Base-by-base conservation (phyloP, 2,797 vertebrate species). In the Orientallactaga sibirica region DNA sequence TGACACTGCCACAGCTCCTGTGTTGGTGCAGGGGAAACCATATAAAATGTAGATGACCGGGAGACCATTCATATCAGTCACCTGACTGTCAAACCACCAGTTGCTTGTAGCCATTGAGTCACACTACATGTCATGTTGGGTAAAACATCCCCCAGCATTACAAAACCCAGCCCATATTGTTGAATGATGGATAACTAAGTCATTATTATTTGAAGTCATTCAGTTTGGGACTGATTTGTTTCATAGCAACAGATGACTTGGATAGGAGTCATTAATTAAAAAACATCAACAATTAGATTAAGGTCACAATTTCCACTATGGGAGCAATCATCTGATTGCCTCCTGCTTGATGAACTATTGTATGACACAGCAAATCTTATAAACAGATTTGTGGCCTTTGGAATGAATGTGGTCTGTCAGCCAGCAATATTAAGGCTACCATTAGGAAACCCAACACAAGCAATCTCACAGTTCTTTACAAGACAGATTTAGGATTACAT, bases 271-370 rank as follows among this genome's bases (percentile, higher is more conserved):
- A 66, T 91, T 94, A 85, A 29, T 92, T 88, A 92, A 91, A 82
- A 52, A 95, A 37, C 52, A 78, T 24, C 71, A 66, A 78, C 86
- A 95, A 90, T 86, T 93, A 86, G 62, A 73, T 25, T 37, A 64
- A 80, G 86, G 81, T 84, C 33, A 92, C 10, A 89, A 86, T 33
- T 76, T 83, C 86, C 58, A 66, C 58, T 91, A 27, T 67, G 84
- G 70, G 84, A 97, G 66, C 18, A 94, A 89, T 89, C 61, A 81
- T 77, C 67, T 91, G 92, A 83, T 92, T 94, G 73, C 19, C 62
- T 84, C n/a, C 76, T 77, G 80, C 41, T 83, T 83, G 76, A 79
- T 0, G 29, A 93, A 92, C 52, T 71, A 58, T 12, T 74, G 29
- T 24, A 58, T 61, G 76, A 52, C 41, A 91, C 94, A 90, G 58